Evolutionary conservation across 2,113 vertebrate genomes (phyloP).

Genomic region (Rissa tridactyla): DNA sequence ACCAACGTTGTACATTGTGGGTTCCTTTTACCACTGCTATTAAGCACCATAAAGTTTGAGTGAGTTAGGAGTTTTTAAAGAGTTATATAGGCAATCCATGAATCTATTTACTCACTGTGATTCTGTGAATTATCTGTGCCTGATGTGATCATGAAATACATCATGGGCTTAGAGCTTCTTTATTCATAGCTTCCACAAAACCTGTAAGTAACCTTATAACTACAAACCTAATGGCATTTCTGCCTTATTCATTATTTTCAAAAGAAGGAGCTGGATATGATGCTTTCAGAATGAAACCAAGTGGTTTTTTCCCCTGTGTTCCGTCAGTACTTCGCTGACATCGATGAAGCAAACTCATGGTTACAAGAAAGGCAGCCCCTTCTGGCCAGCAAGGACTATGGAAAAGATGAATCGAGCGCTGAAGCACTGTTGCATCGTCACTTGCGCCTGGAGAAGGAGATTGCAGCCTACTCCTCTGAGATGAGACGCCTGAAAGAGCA

Average conservation of each 20-base stretch:
- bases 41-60: background rate
- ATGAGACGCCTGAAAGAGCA: constrained; percentile 78
- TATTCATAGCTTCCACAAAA: background rate
- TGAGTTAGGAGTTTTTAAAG: background rate
- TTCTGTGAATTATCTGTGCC: background rate
- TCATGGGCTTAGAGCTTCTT: rapidly evolving
- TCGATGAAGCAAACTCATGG: constrained; percentile 80
- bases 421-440: constrained; percentile 79
- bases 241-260: background rate
- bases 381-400: constrained; percentile 74
- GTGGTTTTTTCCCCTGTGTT: background rate
- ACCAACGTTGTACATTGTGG: rapidly evolving
- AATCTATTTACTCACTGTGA: background rate
- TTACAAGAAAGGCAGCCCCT: constrained; percentile 76
- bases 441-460: constrained; percentile 75
- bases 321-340: constrained; percentile 84
- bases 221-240: background rate
- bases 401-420: constrained; percentile 76
- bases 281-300: background rate
- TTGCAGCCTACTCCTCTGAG: constrained; percentile 76
- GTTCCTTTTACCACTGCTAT: background rate
- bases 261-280: background rate
- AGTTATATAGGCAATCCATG: background rate
- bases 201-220: background rate
- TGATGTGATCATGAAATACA: background rate